phyloP scores from a whole-genome alignment of 2,113 vertebrate genomes.

The Poecile atricapillus region DNA sequence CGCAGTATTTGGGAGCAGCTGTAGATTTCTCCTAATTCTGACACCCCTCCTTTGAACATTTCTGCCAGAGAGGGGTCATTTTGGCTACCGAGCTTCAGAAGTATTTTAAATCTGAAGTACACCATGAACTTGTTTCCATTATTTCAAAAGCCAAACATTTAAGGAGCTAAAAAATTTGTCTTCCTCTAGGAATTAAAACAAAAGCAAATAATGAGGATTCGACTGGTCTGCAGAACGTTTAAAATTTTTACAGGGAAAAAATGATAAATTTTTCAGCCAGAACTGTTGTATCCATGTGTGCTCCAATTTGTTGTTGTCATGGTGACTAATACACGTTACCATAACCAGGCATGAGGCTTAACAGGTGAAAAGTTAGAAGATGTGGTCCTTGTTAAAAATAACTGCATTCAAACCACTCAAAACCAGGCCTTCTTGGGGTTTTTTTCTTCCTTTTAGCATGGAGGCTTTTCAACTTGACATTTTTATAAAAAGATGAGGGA shows the following conservation, averaged over 20 bases:
- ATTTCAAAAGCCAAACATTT: neutral
- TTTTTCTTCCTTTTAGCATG: neutral
- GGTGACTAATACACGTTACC: constrained; percentile 23
- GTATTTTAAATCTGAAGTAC: neutral
- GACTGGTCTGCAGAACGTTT: neutral
- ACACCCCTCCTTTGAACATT: neutral
- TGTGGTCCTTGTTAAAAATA: neutral
- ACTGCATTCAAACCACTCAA: neutral
- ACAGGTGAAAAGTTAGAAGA: constrained; percentile 21
- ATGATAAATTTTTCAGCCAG: neutral
- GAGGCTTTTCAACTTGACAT: neutral
- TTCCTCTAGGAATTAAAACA: neutral
- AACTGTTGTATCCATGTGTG: neutral
- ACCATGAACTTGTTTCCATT: neutral
- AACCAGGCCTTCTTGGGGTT: neutral
- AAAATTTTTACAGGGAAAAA: neutral
- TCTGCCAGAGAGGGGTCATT: neutral
- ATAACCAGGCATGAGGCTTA: constrained; percentile 3
- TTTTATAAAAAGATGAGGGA: neutral
- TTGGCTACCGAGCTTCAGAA: neutral
- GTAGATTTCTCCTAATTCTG: neutral
- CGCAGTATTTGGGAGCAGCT: neutral
- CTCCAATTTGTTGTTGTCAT: constrained; percentile 39
- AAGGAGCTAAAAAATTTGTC: neutral
- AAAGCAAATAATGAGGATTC: neutral